Base-by-base conservation (phyloP, 2,113 vertebrate genomes). In the Oryzias javanicus region DNA sequence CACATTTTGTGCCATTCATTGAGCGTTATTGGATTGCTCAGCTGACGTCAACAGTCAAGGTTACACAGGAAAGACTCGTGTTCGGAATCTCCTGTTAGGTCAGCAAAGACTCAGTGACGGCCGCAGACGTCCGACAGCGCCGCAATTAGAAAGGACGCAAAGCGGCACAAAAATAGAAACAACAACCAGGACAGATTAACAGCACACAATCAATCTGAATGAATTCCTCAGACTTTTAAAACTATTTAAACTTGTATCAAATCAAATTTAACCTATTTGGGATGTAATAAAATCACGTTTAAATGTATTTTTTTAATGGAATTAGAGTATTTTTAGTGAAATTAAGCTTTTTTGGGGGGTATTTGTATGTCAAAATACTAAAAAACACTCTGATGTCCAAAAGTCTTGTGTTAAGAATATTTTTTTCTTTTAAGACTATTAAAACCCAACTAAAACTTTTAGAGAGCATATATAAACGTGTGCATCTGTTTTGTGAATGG, bases 21-120 rank as follows among this genome's bases (percentile, higher is more conserved):
- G 41, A 47, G 40, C n/a, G 48, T 85, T 61, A 83, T 82, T 80
- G 82, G 84, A 84, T 84, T 72, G 49, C 52, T 42, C 54, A 46
- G 35, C 19, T 81, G 76, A 83, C 76, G 63, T 73, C 8, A 53
- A 19, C 16, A 54, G 45, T 55, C 76, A 68, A 67, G 67, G 73
- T 62, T 53, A 16, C 29, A 71, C 42, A 42, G 64, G 42, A 4
- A 12, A 45, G 58, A 42, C 60, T 59, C 24, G 45, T 19, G 35
- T 46, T 55, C 66, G 70, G 78, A 70, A 46, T 49, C 47, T 27
- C 41, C 59, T 74, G 66, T 59, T 35, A 49, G 75, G 61, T 72
- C 74, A 60, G 45, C 35, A 14, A 10, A 45, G 55, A 42, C 10
- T 7, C 50, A 29, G 44, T 76, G 74, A 82, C 49, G 50, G 59